phyloP scores from a whole-genome alignment of 2,888 invertebrate species.

The Drosophila prolongata region DNA sequence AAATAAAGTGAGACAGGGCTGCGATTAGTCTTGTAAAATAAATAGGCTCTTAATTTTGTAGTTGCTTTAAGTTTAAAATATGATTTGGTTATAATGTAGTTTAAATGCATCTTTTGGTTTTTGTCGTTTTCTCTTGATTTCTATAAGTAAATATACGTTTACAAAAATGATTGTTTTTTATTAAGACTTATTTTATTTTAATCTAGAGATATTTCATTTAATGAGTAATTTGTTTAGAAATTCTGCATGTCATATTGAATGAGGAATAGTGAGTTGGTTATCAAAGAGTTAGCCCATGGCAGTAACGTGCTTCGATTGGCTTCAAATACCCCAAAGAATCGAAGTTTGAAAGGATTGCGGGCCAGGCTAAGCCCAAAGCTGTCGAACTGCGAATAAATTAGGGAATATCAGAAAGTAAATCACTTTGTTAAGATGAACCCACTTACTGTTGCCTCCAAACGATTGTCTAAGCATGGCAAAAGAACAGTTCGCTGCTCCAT shows the following conservation, averaged over 20 bases:
- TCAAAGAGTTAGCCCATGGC: slow-evolving; percentile 30
- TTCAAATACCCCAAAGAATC: slow-evolving; percentile 12
- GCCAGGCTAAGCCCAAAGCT: slow-evolving; percentile 34
- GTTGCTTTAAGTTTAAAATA: too few relatives aligned
- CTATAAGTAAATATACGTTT: too few relatives aligned
- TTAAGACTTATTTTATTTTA: too few relatives aligned
- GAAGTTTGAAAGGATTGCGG: slow-evolving; percentile 43
- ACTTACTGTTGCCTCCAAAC: slow-evolving; percentile 31
- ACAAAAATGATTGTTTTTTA: too few relatives aligned
- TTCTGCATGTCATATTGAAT: slow-evolving; percentile 44
- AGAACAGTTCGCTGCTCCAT: slow-evolving; percentile 29
- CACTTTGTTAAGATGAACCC: background rate
- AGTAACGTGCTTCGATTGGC: slow-evolving; percentile 2
- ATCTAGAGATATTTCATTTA: background rate
- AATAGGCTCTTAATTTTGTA: too few relatives aligned
- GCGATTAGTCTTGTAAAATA: too few relatives aligned
- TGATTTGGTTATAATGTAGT: too few relatives aligned
- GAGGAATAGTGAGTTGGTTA: slow-evolving; percentile 41
- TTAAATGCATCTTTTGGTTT: too few relatives aligned
- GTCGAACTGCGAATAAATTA: slow-evolving; percentile 18
- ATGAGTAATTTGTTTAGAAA: background rate
- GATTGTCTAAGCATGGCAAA: slow-evolving; percentile 31
- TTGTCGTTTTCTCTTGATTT: too few relatives aligned
- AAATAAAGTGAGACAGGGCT: too few relatives aligned
- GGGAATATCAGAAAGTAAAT: background rate